Evolutionary conservation across 2,797 vertebrate species (phyloP), one percentile per base, ranked within the genome.

Genomic region (Peromyscus aztecus): DNA sequence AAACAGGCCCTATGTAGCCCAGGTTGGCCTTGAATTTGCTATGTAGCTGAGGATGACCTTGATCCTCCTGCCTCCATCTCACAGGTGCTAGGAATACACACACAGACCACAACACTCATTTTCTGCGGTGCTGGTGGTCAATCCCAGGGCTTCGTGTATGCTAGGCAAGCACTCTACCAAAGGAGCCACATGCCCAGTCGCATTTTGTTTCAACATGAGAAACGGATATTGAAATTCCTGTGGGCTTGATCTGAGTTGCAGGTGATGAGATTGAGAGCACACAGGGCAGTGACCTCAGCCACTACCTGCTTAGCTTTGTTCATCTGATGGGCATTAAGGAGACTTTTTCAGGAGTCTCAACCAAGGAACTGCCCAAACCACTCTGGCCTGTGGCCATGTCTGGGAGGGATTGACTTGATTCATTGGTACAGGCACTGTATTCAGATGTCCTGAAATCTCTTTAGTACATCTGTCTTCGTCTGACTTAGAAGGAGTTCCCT

Each of bases 361-460:
- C 21, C 49, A 65, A 86, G 83, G 65, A 69, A 69, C 21, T 69
- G 65, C 65, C 34, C 17, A 4, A 52, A 86, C 17, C 83, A 86
- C 13, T 8, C 65, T 87, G 84, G 14, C 46, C 84, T 69, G 65
- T 23, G 65, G 65, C 4, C 65, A 11, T 11, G 40, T 55, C 65
- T 71, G 13, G 37, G 46, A 27, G 65, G 65, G 43, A 17, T 1
- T 71, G 65, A 37, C 65, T 37, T 69, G 46, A 27, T 52, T 52
- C 14, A 8, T 16, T 37, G 23, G 37, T 71, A 46, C 2, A n/a
- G 43, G n/a, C 31, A 37, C 31, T 31, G 21, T 57, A 61, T 80
- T 63, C 31, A 95, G 92, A 96, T 6, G 77, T 86, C 67, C 80
- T 23, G 29, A 94, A 55, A n/a, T 76, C 87, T 90, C 81, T 73